These are phyloP conservation scores for Hirtodrosophila alboralis DNA, from an alignment of 2,888 invertebrate species.

Conservation along the genomic window DNA sequence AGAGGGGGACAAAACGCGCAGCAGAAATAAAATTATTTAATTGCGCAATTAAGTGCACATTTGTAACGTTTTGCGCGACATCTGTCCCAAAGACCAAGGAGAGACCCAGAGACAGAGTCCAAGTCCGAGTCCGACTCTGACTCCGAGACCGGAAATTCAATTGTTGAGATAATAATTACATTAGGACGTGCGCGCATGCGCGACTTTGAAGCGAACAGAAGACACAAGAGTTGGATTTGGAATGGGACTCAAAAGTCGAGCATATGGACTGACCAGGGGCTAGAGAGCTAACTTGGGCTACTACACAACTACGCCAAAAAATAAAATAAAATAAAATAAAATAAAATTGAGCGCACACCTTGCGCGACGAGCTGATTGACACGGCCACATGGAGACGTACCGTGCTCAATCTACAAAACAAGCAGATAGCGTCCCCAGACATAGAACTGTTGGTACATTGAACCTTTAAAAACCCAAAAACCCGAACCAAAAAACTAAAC, in stretches of 20 bases:
- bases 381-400: constrained; percentile 72
- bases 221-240: constrained; percentile 19
- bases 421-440: constrained; percentile 25
- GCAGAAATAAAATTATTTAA: constrained; percentile 81
- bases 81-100: constrained; percentile 60
- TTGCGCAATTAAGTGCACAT: constrained; percentile 82
- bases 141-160: constrained; percentile 81
- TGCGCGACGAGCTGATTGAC: constrained; percentile 80
- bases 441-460: constrained; percentile 69
- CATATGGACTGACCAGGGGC: constrained; percentile 41
- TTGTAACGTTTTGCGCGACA: constrained; percentile 82
- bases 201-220: constrained; percentile 53
- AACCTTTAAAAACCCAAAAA: too few relatives aligned
- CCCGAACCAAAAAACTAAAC: constrained; percentile 4
- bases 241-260: constrained; percentile 13
- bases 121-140: constrained; percentile 27
- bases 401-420: too few relatives aligned
- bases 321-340: not conserved
- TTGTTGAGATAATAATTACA: constrained; percentile 82
- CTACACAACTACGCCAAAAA: constrained; percentile 30
- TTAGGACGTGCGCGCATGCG: constrained; percentile 80
- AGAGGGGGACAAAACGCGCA: constrained; percentile 45
- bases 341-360: constrained; percentile 65
- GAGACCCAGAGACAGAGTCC: constrained; percentile 24
- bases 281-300: constrained; percentile 14